Evolutionary conservation across 2,797 vertebrate genomes (phyloP).

Genomic region (Liparis tanakae): DNA sequence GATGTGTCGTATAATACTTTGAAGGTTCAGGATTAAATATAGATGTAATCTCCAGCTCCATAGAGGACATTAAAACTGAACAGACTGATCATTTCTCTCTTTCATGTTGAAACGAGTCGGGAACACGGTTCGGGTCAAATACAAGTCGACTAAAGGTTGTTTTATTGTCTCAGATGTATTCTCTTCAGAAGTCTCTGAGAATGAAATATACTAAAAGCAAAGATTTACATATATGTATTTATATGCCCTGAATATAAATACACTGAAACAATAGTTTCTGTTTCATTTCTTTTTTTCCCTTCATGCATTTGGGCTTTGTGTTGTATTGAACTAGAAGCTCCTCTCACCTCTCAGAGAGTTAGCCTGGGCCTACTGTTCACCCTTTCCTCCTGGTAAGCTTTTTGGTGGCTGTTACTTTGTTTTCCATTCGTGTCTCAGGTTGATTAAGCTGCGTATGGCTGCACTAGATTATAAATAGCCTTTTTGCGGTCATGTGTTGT

Average conservation of each 20-base stretch:
- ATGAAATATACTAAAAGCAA: background rate
- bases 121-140: constrained; percentile 21
- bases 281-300: background rate
- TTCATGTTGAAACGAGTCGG: constrained; percentile 48
- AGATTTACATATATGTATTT: constrained; percentile 1
- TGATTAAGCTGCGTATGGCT: background rate
- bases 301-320: background rate
- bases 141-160: constrained; percentile 11
- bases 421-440: constrained; percentile 2
- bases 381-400: background rate
- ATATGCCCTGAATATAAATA: background rate
- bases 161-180: background rate
- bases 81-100: constrained; percentile 46
- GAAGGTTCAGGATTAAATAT: constrained; percentile 79
- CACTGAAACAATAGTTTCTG: background rate
- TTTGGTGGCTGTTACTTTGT: constrained; percentile 5
- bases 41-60: constrained; percentile 74
- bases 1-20: constrained; percentile 69
- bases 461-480: background rate
- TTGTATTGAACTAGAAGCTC: background rate
- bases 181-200: background rate
- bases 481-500: background rate
- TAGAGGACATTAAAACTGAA: constrained; percentile 51
- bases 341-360: constrained; percentile 8
- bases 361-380: background rate